A percentile compares a stretch with the other conserved stretches of the same genome.
These are phyloP conservation scores for Dendroctonus valens DNA, from an alignment of 1,140 invertebrate species.

Conservation along the genomic window DNA sequence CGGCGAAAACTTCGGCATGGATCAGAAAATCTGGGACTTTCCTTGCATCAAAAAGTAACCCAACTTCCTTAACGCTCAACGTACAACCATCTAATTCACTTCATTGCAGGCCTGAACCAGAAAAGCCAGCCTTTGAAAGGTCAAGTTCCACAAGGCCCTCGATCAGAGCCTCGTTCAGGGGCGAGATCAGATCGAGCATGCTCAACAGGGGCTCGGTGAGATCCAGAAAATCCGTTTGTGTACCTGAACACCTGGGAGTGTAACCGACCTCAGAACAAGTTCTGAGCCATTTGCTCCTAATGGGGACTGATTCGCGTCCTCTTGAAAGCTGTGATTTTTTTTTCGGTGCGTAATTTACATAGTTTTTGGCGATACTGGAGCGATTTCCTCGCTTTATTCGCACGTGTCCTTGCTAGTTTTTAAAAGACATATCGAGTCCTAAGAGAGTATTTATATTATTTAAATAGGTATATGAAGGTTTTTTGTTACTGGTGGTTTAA, in stretches of 20 bases:
- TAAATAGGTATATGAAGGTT: too few species aligned
- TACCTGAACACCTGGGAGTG: slow-evolving; percentile 27
- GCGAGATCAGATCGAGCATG: slow-evolving; percentile 66
- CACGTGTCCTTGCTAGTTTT: too few species aligned
- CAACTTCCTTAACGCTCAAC: not conserved
- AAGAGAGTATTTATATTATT: too few species aligned
- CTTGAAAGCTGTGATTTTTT: slow-evolving; percentile 5
- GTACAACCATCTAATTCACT: not conserved
- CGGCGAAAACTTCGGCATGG: slow-evolving; percentile 78
- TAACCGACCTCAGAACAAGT: not conserved
- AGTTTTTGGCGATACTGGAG: too few species aligned
- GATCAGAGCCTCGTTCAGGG: slow-evolving; percentile 60
- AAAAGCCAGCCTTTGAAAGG: slow-evolving; percentile 44
- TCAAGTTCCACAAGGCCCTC: slow-evolving; percentile 53
- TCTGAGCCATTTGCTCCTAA: too few species aligned
- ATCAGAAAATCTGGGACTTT: slow-evolving; percentile 75
- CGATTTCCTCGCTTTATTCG: too few species aligned
- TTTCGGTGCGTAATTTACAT: not conserved
- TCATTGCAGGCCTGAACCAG: slow-evolving; percentile 31
- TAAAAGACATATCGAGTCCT: too few species aligned
- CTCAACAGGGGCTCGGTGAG: slow-evolving; percentile 52
- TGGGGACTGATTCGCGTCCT: too few species aligned
- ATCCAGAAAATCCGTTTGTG: slow-evolving; percentile 35
- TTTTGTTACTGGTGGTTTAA: too few species aligned
- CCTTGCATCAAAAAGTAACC: slow-evolving; percentile 68